These are phyloP conservation scores for Goniozus legneri DNA, from an alignment of 1,140 invertebrate genomes.

Conservation along the genomic window DNA sequence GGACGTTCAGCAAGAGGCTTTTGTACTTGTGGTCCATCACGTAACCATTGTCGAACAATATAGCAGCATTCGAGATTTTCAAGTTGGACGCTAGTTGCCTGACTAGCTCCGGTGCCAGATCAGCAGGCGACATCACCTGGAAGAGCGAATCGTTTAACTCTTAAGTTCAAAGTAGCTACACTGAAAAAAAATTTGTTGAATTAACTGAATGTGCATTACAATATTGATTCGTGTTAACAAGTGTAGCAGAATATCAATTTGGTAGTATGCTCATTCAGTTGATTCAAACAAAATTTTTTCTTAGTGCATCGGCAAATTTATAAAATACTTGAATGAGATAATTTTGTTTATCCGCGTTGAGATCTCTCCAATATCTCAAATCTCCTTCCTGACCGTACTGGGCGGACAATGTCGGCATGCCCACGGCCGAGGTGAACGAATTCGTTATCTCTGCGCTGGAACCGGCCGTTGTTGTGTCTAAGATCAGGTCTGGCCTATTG, in stretches of 20 bases:
- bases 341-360: slow-evolving; percentile 64
- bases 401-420: slow-evolving; percentile 76
- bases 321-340: slow-evolving; percentile 60
- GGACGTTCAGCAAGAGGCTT: slow-evolving; percentile 80
- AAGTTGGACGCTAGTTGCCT: slow-evolving; percentile 74
- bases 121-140: slow-evolving; percentile 79
- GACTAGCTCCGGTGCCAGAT: slow-evolving; percentile 77
- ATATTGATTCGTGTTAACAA: too few relatives aligned
- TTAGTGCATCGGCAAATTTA: too few relatives aligned
- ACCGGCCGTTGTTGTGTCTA: slow-evolving; percentile 76
- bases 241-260: too few relatives aligned
- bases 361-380: slow-evolving; percentile 72
- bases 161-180: background rate
- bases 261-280: too few relatives aligned
- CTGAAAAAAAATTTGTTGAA: too few relatives aligned
- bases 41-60: slow-evolving; percentile 84
- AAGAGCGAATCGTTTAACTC: slow-evolving; percentile 62
- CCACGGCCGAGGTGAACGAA: slow-evolving; percentile 73
- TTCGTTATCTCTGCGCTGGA: slow-evolving; percentile 78
- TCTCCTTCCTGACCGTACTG: slow-evolving; percentile 82
- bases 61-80: slow-evolving; percentile 86
- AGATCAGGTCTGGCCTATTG: slow-evolving; percentile 69
- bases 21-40: slow-evolving; percentile 92
- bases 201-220: too few relatives aligned
- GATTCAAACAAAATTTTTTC: too few relatives aligned